Base-by-base conservation (phyloP, 2,797 vertebrate species). In the Rhodeus uyekii region DNA sequence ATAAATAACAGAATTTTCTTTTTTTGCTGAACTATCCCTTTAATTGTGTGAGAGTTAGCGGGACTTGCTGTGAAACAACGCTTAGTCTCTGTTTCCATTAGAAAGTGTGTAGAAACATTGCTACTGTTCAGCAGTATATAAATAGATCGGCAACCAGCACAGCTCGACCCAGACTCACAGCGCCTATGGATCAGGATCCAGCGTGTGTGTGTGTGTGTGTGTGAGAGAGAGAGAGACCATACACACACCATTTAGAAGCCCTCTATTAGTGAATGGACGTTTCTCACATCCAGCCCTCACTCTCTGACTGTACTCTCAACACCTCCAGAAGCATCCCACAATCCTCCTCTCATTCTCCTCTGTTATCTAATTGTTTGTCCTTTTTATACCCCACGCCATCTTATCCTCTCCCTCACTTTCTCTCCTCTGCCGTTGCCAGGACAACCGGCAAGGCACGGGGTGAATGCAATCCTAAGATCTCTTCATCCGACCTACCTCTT, bases 391-490 rank as follows among this genome's bases (percentile, higher is more conserved):
- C 72, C 82, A 82, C 77, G 75, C 81, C 74, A 74, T 79, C 75
- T 75, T 68, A 68, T 83, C 58, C 80, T 83, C 77, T 79, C 63
- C 63, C 71, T 83, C 75, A 73, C 46, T 68, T 65, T 84, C 74
- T 85, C 73, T 55, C 61, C 76, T 71, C 81, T 80, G 64, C 42
- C 16, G 87, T 89, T 89, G 75, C 86, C 81, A 89, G 67, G 87
- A 88, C 87, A 89, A 88, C 87, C 69, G 69, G 72, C 65, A 55
- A 76, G 82, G 42, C 83, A 78, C 16, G n/a, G 36, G 78, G 61
- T 78, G 78, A 75, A 83, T 78, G 73, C 69, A 74, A 80, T 78
- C 74, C 82, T 60, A 48, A 79, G 81, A 83, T 80, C 78, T 83
- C 81, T 81, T 64, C 65, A 42, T 76, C 81, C 61, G 34, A 85